Percentiles rank a stretch among this genome's conserved stretches.
Conservation (phyloP, 2,888 invertebrate genomes). For the Oegoconia quadripuncta region DNA sequence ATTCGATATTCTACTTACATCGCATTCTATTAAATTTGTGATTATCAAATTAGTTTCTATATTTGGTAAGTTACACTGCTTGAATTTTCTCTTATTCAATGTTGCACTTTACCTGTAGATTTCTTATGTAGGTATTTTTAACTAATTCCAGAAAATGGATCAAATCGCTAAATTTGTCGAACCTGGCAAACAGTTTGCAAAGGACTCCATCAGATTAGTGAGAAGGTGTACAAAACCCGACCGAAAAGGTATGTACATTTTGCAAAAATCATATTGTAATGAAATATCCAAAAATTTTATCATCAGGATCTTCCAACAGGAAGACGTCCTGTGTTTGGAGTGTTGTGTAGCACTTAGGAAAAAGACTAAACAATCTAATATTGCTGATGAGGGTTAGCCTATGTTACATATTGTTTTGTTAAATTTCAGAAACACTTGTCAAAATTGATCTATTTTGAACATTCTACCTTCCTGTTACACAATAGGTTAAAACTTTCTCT, state of each 20-base stretch:
- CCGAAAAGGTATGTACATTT: slow-evolving; percentile 87
- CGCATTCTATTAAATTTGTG: not conserved
- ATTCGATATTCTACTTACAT: slow-evolving; percentile 4
- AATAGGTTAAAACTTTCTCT: too few species aligned
- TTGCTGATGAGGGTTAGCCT: too few species aligned
- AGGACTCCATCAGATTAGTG: slow-evolving; percentile 98
- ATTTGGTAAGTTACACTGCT: not conserved
- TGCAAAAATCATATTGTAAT: slow-evolving; percentile 1
- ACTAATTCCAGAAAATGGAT: slow-evolving; percentile 88
- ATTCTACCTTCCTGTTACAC: too few species aligned
- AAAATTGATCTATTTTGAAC: too few species aligned
- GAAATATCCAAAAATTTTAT: too few species aligned
- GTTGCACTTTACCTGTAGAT: not conserved
- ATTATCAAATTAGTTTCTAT: not conserved
- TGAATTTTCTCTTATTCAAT: not conserved
- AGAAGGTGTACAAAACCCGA: slow-evolving; percentile 99
- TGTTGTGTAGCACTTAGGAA: too few species aligned
- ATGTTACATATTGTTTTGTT: too few species aligned
- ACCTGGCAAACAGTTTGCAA: slow-evolving; percentile 97
- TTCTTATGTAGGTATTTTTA: too few species aligned
- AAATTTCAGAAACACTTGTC: too few species aligned
- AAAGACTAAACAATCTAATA: too few species aligned
- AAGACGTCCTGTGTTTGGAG: too few species aligned
- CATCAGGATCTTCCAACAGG: too few species aligned
- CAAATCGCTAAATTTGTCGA: slow-evolving; percentile 96